Base-by-base conservation (phyloP, 2,113 vertebrate species). In the Clinocottus analis region DNA sequence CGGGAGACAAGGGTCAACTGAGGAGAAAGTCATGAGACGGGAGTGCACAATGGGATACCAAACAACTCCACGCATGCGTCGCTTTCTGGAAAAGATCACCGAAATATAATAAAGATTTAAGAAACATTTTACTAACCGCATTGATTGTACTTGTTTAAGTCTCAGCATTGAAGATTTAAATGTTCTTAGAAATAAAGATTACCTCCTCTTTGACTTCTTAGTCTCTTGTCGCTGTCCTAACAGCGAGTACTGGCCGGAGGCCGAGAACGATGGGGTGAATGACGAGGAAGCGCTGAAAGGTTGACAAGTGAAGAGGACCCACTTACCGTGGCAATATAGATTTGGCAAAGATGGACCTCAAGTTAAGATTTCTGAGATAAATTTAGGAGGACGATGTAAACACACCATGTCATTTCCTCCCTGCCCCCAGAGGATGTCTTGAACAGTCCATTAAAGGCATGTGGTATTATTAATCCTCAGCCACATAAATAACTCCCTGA, bases 261-360 rank as follows among this genome's bases (percentile, higher is more conserved):
- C 47, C 21, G 17, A 72, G 31, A 25, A 17, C 9, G 10, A 62
- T 45, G 21, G 21, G 41, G 27, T 70, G 55, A 53, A 47, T 55
- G 47, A 23, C 56, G 47, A 67, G 31, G 60, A 75, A 56, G 51
- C 31, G 67, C n/a, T 55, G 56, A 75, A 37, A 23, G 39, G 23
- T 5, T 25, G 55, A 67, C 49, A 76, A 51, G 39, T 25, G 58
- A 83, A 61, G 80, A 73, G 23, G n/a, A 19, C 27, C 64, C 23
- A 56, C 37, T 64, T 60, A 60, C 11, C 58, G 17, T 12, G 37
- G 21, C 12, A 6, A 19, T 75, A 56, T 77, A 59, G 35, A 72
- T 85, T 43, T 81, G 77, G 59, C 70, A 70, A 33, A 84, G 64
- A 72, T 27, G 7, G 39, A 45, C 55, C 49, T 67, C 35, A 43